Evolutionary conservation across 2,113 vertebrate species (phyloP).

Genomic region (Ochotona curzoniae): DNA sequence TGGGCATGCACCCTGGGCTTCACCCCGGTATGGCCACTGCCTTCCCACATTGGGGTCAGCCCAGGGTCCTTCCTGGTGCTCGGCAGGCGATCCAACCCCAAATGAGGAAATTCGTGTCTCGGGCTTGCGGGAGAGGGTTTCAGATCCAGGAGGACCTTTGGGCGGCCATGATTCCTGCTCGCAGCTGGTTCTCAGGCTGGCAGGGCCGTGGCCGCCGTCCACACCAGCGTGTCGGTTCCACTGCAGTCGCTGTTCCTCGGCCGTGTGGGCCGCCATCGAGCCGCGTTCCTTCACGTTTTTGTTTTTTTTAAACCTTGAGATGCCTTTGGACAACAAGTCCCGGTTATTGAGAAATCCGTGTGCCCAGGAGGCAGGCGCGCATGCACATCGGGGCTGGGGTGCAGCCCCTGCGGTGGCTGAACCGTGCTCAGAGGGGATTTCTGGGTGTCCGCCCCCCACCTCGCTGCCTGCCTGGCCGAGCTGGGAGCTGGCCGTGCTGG

Average conservation of each 20-base stretch:
- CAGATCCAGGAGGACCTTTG: not conserved
- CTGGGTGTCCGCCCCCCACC: too few species aligned
- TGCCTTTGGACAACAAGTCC: constrained; percentile 23
- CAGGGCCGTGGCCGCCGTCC: too few species aligned
- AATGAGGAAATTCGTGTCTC: constrained; percentile 60
- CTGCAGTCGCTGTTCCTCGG: too few species aligned
- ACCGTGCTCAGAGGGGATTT: too few species aligned
- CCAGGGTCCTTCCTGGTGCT: not conserved
- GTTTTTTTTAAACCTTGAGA: not conserved
- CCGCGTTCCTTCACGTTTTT: not conserved
- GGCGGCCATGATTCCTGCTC: not conserved
- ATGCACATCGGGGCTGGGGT: not conserved
- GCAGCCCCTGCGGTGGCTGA: not conserved
- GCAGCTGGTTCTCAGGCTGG: not conserved
- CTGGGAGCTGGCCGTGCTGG: too few species aligned
- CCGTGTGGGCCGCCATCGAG: rapidly evolving
- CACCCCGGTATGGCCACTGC: not conserved
- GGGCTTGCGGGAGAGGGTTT: not conserved
- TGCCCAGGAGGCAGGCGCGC: not conserved
- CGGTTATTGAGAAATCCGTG: not conserved
- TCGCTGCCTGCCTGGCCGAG: too few species aligned
- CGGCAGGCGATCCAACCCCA: not conserved
- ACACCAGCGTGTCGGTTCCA: too few species aligned
- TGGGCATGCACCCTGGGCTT: not conserved
- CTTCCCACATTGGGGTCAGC: constrained; percentile 38